A percentile compares a stretch with the other conserved stretches of the same genome.
phyloP scores from a whole-genome alignment of 2,113 vertebrate genomes.

The Protobothrops mucrosquamatus region DNA sequence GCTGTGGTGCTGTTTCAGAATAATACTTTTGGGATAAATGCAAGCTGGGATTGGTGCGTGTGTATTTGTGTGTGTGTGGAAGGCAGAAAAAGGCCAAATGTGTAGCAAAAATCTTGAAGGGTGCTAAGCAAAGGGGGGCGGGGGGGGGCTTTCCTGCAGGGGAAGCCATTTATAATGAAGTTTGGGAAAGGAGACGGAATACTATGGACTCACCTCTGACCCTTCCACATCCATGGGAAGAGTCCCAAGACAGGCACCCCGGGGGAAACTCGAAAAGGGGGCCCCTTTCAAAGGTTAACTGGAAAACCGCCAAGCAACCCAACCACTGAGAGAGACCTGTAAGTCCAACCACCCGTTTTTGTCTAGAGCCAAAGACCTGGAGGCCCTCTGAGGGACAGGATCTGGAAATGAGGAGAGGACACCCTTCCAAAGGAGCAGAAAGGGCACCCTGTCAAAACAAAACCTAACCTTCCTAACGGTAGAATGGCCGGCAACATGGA shows the following conservation, averaged over 20 bases:
- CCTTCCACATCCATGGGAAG: not conserved
- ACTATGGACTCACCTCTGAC: not conserved
- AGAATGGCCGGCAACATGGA: not conserved
- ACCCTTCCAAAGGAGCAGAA: constrained; percentile 26
- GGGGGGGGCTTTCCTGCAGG: not conserved
- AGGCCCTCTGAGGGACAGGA: constrained; percentile 23
- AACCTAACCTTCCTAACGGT: not conserved
- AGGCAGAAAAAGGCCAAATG: not conserved
- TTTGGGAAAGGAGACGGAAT: not conserved
- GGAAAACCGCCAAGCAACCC: not conserved
- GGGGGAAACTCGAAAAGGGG: not conserved
- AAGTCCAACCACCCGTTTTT: not conserved
- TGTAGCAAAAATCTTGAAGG: not conserved
- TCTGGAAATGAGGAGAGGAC: constrained; percentile 12
- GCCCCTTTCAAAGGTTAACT: not conserved
- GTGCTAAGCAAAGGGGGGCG: not conserved
- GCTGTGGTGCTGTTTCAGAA: not conserved
- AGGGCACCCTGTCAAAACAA: no score
- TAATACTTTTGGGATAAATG: not conserved
- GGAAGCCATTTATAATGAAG: not conserved
- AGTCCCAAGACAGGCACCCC: not conserved
- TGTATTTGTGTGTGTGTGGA: no score
- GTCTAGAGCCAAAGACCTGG: not conserved
- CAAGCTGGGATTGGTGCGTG: not conserved
- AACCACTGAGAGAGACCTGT: not conserved